phyloP scores from a whole-genome alignment of 2,113 vertebrate species.

The Perca fluviatilis region DNA sequence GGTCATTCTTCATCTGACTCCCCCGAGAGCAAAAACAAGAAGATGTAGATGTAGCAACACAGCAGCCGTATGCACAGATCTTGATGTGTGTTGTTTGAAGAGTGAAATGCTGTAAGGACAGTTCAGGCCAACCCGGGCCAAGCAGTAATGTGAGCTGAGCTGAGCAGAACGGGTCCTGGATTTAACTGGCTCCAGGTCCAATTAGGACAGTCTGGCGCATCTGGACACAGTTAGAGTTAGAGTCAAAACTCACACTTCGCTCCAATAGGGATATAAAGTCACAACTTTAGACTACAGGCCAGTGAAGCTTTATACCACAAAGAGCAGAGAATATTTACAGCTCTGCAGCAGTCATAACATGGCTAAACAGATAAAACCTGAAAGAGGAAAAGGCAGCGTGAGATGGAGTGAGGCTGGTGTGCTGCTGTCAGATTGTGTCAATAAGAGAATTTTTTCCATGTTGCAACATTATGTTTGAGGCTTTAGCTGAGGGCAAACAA shows the following conservation, averaged over 20 bases:
- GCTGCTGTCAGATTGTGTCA: conserved; percentile 60
- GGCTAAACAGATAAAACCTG: conserved; percentile 50
- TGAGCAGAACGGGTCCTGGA: conserved; percentile 75
- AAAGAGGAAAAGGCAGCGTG: conserved; percentile 31
- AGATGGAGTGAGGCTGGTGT: conserved; percentile 30
- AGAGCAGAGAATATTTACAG: conserved; percentile 62
- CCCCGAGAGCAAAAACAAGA: conserved; percentile 23
- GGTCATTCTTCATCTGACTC: conserved; percentile 43
- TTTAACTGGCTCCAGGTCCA: conserved; percentile 86
- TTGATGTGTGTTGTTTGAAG: conserved; percentile 48
- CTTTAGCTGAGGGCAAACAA: conserved; percentile 67
- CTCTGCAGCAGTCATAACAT: conserved; percentile 45
- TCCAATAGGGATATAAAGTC: conserved; percentile 72
- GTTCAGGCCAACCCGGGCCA: conserved; percentile 56
- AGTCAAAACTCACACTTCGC: conserved; percentile 80
- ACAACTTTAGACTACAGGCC: conserved; percentile 59
- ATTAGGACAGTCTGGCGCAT: conserved; percentile 83
- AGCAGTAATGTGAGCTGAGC: conserved; percentile 64
- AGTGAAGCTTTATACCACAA: conserved; percentile 45
- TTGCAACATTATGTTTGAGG: conserved; percentile 68
- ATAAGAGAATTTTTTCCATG: conserved; percentile 52
- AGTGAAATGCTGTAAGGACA: conserved; percentile 39
- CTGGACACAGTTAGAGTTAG: conserved; percentile 81
- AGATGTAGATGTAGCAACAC: neutral
- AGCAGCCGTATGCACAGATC: conserved; percentile 25